Evolutionary conservation across 2,888 invertebrate genomes (phyloP).

Genomic region (Perizoma affinitatum): DNA sequence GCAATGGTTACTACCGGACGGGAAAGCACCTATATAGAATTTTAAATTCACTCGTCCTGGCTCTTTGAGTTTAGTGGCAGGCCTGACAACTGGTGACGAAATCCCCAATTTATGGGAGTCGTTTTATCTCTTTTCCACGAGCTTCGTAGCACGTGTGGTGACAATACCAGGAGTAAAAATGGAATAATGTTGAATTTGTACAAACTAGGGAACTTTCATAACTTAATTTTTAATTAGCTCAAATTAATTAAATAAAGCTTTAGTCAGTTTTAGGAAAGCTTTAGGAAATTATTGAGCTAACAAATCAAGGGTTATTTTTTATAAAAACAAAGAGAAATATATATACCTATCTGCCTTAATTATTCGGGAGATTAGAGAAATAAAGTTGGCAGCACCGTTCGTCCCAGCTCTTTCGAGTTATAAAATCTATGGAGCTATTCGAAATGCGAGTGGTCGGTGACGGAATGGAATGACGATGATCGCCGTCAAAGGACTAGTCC

Average conservation of each 20-base stretch:
- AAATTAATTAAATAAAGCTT: too few relatives aligned
- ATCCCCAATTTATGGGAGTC: slow-evolving; percentile 11
- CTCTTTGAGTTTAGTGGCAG: slow-evolving; percentile 41
- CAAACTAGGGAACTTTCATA: too few relatives aligned
- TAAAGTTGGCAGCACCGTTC: slow-evolving; percentile 18
- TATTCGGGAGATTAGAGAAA: slow-evolving; percentile 1
- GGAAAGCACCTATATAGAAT: slow-evolving; percentile 45
- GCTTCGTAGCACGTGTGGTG: neutral
- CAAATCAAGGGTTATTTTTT: too few relatives aligned
- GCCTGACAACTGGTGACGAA: slow-evolving; percentile 7
- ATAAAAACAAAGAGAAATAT: too few relatives aligned
- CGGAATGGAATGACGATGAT: slow-evolving; percentile 58
- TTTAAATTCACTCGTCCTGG: slow-evolving; percentile 47
- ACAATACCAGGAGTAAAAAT: neutral
- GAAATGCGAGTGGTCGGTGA: slow-evolving; percentile 53
- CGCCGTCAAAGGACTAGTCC: slow-evolving; percentile 65
- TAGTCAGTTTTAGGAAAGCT: too few relatives aligned
- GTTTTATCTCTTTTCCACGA: neutral
- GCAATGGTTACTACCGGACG: slow-evolving; percentile 40
- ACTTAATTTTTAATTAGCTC: too few relatives aligned
- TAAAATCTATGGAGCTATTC: slow-evolving; percentile 46
- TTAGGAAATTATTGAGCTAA: too few relatives aligned
- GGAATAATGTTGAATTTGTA: too few relatives aligned
- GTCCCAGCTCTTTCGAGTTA: slow-evolving; percentile 23
- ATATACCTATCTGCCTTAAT: too few relatives aligned